Evolutionary conservation across 1,140 invertebrate species (phyloP), one percentile per base, ranked within the genome.

Genomic region (Drosophila cardini): DNA sequence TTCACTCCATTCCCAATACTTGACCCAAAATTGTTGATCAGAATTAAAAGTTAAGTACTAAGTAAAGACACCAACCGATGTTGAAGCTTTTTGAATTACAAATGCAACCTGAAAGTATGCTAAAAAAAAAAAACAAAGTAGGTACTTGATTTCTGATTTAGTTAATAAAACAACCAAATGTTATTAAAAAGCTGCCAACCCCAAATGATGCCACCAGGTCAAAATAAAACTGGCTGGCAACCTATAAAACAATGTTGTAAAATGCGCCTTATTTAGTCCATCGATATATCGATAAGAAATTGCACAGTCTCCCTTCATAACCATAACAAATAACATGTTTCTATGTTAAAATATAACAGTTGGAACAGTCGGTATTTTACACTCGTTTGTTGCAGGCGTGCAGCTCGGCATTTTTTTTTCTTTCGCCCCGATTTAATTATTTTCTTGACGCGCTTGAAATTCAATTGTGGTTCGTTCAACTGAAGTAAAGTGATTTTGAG

Each of bases 401-500:
- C 11, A 5, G 48, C 7, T 13, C 45, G 43, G 18, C 13, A 30
- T 55, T 56, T 68, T 69, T 45, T 58, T 71, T 38, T 16, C 21
- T 26, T 26, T 26, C 21, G 21, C 0, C 0, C 15, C 6, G 32
- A 56, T 34, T 65, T 67, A 58, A 50, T 72, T 72, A 57, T 65
- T 65, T 72, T 61, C 32, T 40, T 45, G 70, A 73, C 71, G 71
- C 71, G 71, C 64, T 73, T 69, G 32, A 69, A 62, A 69, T 73
- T 61, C 53, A 73, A 73, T 55, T 69, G 18, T 48, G 56, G 55
- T 68, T 69, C 70, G 62, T 60, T 53, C 56, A 73, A 73, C 64
- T 56, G 46, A 56, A 34, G 71, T 50, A n/a, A 61, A 61, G 64
- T 72, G 52, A 13, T 60, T 36, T 43, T 38, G 6, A 45, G 43